phyloP scores from a whole-genome alignment of 2,888 invertebrate genomes.

The Zygaena filipendulae region DNA sequence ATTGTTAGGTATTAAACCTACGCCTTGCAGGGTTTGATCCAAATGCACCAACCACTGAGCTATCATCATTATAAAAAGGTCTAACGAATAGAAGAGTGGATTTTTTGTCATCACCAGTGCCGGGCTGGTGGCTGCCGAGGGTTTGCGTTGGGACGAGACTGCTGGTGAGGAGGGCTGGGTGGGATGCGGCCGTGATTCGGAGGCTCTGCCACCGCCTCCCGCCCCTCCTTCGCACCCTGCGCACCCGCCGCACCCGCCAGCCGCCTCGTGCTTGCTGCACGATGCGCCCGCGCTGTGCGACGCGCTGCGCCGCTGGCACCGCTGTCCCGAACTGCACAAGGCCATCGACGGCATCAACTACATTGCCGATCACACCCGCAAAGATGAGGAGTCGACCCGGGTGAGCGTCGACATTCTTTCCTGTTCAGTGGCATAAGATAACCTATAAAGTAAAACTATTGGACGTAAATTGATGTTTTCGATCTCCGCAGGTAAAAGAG shows the following conservation, averaged over 20 bases:
- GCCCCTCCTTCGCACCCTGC: slow-evolving; percentile 37
- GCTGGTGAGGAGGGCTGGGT: slow-evolving; percentile 20
- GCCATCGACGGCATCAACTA: slow-evolving; percentile 93
- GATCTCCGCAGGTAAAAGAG: slow-evolving; percentile 87
- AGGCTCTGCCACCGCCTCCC: slow-evolving; percentile 14
- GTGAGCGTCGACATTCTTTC: slow-evolving; percentile 70
- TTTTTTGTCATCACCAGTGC: no score
- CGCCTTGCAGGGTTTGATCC: no score
- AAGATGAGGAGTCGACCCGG: slow-evolving; percentile 91
- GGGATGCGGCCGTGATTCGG: slow-evolving; percentile 19
- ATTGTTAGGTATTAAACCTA: no score
- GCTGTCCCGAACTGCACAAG: slow-evolving; percentile 91
- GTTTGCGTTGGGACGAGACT: slow-evolving; percentile 11
- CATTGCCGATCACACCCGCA: slow-evolving; percentile 91
- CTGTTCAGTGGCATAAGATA: no score
- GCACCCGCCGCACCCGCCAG: slow-evolving; percentile 17
- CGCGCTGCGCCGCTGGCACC: slow-evolving; percentile 83
- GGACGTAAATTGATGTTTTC: no score
- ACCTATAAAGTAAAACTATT: no score
- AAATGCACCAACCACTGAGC: no score
- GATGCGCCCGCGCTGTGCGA: slow-evolving; percentile 70
- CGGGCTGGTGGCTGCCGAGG: slow-evolving; percentile 27
- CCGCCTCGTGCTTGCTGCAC: slow-evolving; percentile 64
- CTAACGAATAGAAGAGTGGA: no score
- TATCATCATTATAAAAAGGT: no score